Base-by-base conservation (phyloP, 2,797 vertebrate species). In the Sphenopsis melanotis region DNA sequence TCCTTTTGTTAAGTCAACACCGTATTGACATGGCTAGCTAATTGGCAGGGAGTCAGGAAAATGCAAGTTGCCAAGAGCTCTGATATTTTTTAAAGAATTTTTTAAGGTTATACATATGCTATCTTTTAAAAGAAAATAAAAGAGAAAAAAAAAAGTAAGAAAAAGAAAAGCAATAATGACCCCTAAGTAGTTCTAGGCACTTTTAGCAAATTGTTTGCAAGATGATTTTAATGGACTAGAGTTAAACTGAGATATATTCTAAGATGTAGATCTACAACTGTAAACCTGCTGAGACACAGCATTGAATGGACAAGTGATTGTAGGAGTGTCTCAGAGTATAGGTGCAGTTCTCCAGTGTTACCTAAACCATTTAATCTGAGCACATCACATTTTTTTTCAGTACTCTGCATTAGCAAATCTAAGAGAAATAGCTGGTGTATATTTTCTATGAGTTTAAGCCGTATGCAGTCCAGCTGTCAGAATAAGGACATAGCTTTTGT, bases 61-160 rank as follows among this genome's bases (percentile, higher is more conserved):
- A 97, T 95, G 84, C 95, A 97, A 97, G 96, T 98, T 98, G 97
- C 98, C 98, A 98, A 98, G 97, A 98, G 95, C 97, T 96, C 96
- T 97, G 94, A 96, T 98, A 98, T 98, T 98, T 98, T 98, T 98
- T 97, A 96, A 97, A 86, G 92, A 96, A 95, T 98, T 98, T 98
- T 98, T 97, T 98, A 98, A 97, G 80, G 96, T 96, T 96, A 97
- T 89, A 97, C 97, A 98, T 96, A 97, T 89, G 77, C 88, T 98
- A 97, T 98, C 98, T 98, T 98, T 98, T 98, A 97, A 97, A 97
- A 97, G 72, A 97, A 98, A 96, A 96, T 42, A 95, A 92, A 93
- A 94, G 56, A 83, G 36, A 64, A 95, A 95, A 96, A 94, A 83
- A 95, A 85, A 52, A 78, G 82, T 42, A 68, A 4, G 53, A 49